phyloP scores from a whole-genome alignment of 2,888 invertebrate genomes.

The Clivina fossor region DNA sequence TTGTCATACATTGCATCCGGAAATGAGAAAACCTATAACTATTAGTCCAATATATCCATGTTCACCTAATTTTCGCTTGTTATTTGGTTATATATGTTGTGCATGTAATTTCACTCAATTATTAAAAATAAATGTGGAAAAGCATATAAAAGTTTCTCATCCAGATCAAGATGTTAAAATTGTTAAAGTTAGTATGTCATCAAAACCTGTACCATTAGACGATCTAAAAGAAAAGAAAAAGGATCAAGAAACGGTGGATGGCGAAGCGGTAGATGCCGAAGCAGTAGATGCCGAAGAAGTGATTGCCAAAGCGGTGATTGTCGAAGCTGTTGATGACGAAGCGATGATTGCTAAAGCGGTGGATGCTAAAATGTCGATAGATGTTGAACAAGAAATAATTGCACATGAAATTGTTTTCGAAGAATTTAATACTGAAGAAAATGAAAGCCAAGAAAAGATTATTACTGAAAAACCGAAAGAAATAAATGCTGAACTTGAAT shows the following conservation, averaged over 20 bases:
- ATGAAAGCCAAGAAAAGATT: too few relatives aligned
- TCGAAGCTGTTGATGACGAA: too few relatives aligned
- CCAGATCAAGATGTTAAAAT: conserved; percentile 54
- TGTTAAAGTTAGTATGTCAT: conserved; percentile 48
- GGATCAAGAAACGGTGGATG: conserved; percentile 10
- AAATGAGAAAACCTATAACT: conserved; percentile 44
- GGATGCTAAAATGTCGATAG: too few relatives aligned
- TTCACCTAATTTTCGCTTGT: conserved; percentile 40
- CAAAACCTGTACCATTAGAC: conserved; percentile 37
- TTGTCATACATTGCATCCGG: conserved; percentile 41
- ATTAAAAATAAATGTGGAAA: conserved; percentile 60
- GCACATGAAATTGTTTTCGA: too few relatives aligned
- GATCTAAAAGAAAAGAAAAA: conserved; percentile 31
- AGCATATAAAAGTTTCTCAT: conserved; percentile 64
- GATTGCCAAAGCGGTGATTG: not conserved
- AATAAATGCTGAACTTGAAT: conserved; percentile 33
- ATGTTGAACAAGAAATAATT: too few relatives aligned
- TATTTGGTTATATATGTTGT: conserved; percentile 66
- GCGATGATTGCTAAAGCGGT: too few relatives aligned
- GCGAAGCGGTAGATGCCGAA: conserved; percentile 19
- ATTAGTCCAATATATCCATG: conserved; percentile 38
- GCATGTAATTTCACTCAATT: conserved; percentile 75
- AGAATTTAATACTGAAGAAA: too few relatives aligned
- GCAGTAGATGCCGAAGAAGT: conserved; percentile 22
- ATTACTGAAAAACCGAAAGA: conserved; percentile 27